Base-by-base conservation (phyloP, 1,140 invertebrate species). In the Oppia nitens region DNA sequence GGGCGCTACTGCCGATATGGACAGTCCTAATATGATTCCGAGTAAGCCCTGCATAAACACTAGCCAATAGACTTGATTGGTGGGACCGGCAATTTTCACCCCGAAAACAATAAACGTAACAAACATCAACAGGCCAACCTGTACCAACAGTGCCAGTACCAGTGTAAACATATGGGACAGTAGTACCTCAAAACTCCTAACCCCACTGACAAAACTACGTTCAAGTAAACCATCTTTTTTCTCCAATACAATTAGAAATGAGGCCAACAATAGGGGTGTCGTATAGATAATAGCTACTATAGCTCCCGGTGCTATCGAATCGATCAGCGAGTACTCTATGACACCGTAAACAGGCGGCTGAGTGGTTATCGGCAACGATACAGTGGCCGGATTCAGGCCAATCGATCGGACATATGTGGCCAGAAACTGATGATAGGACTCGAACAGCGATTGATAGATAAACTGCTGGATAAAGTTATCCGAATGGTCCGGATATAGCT, bases 251-350 rank as follows among this genome's bases (percentile, higher is more conserved):
- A 60, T 26, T n/a, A 60, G 9, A 23, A 60, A 61, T 12, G 58
- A 24, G 12, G 59, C n/a, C 40, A 60, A 25, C n/a, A 54, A 12
- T 20, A 54, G 21, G 26, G 59, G 51, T 17, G 40, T 57, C 3
- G 29, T 60, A 32, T 60, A 60, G 21, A 54, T 60, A 20, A 60
- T 56, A 11, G 59, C 56, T 9, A 93, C 73, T 67, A 93, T 89
- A 56, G 94, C 84, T 64, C 90, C 90, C 40, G 90, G 90, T 27
- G 90, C 89, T 60, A 93, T 90, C 71, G 94, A 95, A 71, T 93
- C 85, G 1, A 87, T 92, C 68, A 95, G 93, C 60, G 84, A 87
- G n/a, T 88, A 87, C 65, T 85, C 78, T 64, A 77, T 80, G 25
- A 80, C 79, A 53, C 90, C 91, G 71, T 93, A 95, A 64, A 96